Conservation (phyloP, 1,140 invertebrate genomes). For the Galendromus occidentalis region DNA sequence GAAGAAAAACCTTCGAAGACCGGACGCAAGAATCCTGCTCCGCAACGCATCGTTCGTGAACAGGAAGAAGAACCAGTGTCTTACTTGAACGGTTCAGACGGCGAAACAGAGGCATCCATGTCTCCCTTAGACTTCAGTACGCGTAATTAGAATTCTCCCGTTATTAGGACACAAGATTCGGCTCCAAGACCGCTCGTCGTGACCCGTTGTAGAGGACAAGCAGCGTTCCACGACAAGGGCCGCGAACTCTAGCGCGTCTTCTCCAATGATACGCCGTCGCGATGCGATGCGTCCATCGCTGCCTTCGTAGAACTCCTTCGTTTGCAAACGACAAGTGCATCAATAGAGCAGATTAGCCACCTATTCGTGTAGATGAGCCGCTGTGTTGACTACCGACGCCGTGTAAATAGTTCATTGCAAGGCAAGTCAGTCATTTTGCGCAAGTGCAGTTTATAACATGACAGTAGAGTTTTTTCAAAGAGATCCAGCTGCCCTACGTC, state of each 20-base stretch:
- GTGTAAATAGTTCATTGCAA: not conserved
- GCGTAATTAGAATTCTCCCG: not conserved
- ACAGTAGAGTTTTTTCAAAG: not conserved
- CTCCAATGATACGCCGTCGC: not conserved
- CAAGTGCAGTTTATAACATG: not conserved
- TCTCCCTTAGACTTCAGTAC: conserved; percentile 8
- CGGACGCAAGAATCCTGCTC: conserved; percentile 5
- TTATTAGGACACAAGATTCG: not conserved
- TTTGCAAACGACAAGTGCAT: not conserved
- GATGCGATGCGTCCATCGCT: not conserved
- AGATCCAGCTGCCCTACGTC: not conserved
- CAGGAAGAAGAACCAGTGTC: not conserved
- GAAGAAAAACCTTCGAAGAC: not conserved
- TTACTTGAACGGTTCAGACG: not conserved
- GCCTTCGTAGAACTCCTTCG: not conserved
- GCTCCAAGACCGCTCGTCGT: not conserved
- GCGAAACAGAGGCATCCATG: conserved; percentile 3
- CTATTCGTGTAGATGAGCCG: not conserved
- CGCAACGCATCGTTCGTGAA: not conserved
- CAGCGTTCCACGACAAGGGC: not conserved
- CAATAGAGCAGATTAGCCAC: not conserved
- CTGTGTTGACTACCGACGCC: not conserved
- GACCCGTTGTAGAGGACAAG: not conserved
- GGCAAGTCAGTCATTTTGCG: not conserved
- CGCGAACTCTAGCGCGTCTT: not conserved